phyloP scores from a whole-genome alignment of 2,797 vertebrate species.

The Gouania willdenowi region DNA sequence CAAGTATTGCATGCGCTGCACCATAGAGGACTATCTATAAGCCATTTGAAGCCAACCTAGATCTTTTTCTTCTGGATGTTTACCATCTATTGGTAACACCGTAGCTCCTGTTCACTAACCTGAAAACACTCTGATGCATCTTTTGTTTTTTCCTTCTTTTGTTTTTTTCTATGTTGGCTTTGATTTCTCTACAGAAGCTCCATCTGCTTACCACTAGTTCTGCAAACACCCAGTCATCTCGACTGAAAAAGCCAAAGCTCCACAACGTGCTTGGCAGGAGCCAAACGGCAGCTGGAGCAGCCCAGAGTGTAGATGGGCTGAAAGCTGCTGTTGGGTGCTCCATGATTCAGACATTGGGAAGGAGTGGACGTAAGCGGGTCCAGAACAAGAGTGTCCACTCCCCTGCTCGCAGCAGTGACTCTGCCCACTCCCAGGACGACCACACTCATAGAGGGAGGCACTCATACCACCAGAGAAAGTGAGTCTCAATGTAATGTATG shows the following conservation, averaged over 20 bases:
- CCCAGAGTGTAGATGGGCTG: conserved; percentile 66
- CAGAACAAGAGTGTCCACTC: conserved; percentile 74
- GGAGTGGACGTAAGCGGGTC: conserved; percentile 74
- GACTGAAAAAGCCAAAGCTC: conserved; percentile 71
- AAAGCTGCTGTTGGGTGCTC: conserved; percentile 53
- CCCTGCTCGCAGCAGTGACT: conserved; percentile 87
- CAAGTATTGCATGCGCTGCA: conserved; percentile 98
- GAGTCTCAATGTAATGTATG: too few species aligned
- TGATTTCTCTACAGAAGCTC: conserved; percentile 82
- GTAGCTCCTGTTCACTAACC: conserved; percentile 53
- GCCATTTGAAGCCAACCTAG: conserved; percentile 79
- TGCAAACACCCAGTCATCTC: conserved; percentile 69
- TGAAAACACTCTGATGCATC: conserved; percentile 72
- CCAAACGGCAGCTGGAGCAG: conserved; percentile 67
- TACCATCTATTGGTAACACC: conserved; percentile 77
- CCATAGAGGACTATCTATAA: conserved; percentile 93
- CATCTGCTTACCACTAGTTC: conserved; percentile 72
- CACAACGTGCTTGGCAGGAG: conserved; percentile 72
- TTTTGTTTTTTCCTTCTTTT: conserved; percentile 61
- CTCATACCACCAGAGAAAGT: conserved; percentile 83
- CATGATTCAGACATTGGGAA: conserved; percentile 66
- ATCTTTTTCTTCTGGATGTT: conserved; percentile 81
- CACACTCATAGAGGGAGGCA: conserved; percentile 73
- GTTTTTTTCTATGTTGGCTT: conserved; percentile 60
- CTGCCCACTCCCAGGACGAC: conserved; percentile 72